A percentile compares a stretch with the other conserved stretches of the same genome.
phyloP scores from a whole-genome alignment of 2,888 invertebrate genomes.

The Congeria kusceri region DNA sequence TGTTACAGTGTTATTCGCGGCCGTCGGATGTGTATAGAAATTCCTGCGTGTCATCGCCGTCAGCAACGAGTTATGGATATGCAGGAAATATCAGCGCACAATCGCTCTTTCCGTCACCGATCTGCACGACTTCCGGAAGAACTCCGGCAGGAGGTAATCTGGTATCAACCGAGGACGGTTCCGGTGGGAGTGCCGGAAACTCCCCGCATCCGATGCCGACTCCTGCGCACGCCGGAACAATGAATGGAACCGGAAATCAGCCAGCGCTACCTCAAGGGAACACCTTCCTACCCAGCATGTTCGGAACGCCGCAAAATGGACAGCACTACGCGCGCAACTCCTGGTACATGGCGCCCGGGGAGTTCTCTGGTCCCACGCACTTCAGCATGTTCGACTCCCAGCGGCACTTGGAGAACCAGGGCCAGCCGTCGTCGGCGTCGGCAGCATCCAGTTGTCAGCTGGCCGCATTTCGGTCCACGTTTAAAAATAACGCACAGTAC shows the following conservation, averaged over 20 bases:
- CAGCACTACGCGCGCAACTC: conserved; percentile 75
- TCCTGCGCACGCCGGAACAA: conserved; percentile 61
- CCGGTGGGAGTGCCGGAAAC: conserved; percentile 64
- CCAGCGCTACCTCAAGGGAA: conserved; percentile 72
- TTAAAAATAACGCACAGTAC: conserved; percentile 77
- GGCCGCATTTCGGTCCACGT: conserved; percentile 79
- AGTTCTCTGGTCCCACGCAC: conserved; percentile 67
- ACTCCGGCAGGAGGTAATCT: conserved; percentile 37
- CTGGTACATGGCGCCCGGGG: conserved; percentile 78
- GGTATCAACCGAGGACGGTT: conserved; percentile 48
- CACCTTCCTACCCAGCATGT: conserved; percentile 75
- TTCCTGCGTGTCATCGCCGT: conserved; percentile 65
- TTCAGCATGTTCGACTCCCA: conserved; percentile 79
- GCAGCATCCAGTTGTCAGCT: conserved; percentile 80
- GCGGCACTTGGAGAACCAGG: conserved; percentile 69
- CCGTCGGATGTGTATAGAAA: conserved; percentile 77
- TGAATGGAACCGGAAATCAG: conserved; percentile 29
- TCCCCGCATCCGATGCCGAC: conserved; percentile 70
- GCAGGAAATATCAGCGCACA: conserved; percentile 69
- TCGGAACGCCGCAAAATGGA: conserved; percentile 72
- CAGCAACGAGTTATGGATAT: conserved; percentile 69
- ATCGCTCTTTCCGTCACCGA: conserved; percentile 61
- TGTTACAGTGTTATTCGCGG: conserved; percentile 72
- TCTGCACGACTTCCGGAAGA: conserved; percentile 23
- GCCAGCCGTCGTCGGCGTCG: conserved; percentile 67